phyloP scores from a whole-genome alignment of 2,113 vertebrate species.

The Thymallus thymallus region DNA sequence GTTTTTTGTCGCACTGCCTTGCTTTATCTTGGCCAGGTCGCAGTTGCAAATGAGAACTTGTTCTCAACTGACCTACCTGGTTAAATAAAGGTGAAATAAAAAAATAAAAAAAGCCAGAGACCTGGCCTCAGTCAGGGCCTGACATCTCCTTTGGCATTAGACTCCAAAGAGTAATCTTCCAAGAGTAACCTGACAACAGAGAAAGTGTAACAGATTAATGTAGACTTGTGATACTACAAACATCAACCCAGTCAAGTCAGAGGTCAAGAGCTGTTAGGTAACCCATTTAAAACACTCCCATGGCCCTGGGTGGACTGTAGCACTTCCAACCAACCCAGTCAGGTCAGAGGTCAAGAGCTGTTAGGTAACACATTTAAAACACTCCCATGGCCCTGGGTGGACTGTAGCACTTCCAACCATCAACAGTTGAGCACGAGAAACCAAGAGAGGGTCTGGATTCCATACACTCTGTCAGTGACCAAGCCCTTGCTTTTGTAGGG shows the following conservation, averaged over 20 bases:
- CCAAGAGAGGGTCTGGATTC: not conserved
- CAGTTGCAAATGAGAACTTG: too few species aligned
- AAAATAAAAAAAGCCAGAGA: too few species aligned
- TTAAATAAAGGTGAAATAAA: too few species aligned
- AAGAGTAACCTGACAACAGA: not conserved
- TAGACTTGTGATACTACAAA: constrained; percentile 32
- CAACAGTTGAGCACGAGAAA: not conserved
- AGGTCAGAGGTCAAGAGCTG: constrained; percentile 39
- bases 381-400: constrained; percentile 15
- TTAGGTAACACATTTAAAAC: constrained; percentile 9
- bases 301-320: constrained; percentile 3
- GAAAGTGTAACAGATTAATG: constrained; percentile 4
- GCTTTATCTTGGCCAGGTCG: too few species aligned
- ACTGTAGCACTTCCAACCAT: not conserved
- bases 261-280: constrained; percentile 32
- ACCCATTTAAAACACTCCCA: constrained; percentile 15
- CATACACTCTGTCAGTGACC: not conserved
- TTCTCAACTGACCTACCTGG: too few species aligned
- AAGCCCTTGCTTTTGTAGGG: not conserved
- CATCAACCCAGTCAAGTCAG: constrained; percentile 24
- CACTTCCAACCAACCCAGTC: not conserved
- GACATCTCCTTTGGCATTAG: not conserved
- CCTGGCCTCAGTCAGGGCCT: too few species aligned
- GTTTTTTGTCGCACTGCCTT: too few species aligned
- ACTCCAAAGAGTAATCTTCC: constrained; percentile 12